Base-by-base conservation (phyloP, 37 sponge, comb jelly and placozoan genomes). In the Ianthella basta region DNA sequence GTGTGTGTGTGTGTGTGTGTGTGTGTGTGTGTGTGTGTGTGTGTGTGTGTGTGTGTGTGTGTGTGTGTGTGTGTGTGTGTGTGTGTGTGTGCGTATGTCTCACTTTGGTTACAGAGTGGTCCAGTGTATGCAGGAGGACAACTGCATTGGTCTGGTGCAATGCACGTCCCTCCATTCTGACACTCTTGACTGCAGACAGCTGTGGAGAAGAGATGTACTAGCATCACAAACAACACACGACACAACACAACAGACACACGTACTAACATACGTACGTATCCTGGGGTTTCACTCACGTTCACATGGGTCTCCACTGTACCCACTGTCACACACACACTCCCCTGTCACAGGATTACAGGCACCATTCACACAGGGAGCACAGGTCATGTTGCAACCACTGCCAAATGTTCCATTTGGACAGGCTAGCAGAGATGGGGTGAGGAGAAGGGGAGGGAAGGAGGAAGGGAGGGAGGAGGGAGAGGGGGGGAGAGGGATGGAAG, bases 41-140 rank as follows among this genome's bases (percentile, higher is more conserved):
- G 40, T 61, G 68, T 82, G 83, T 82, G 68, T 82, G 83, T 61
- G 68, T 82, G 83, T 82, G 68, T 82, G 83, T 82, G 68, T 61
- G 83, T 82, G 68, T 61, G 83, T 82, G 83, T 61, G 68, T 82
- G 65, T 61, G 50, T 63, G 66, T 61, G 68, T 63, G 83, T 82
- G 53, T 82, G 83, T 61, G 68, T 25, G 83, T 82, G 68, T 63
- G 83, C 61, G 50, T 63, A 66, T 61, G 36, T 59, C 29, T 41
- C 29, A 82, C 24, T 21, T 61, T 27, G 23, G 32, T 34, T 82
- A n/a, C 64, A 82, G 20, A 82, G 20, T 40, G 34, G 38, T 5
- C 41, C 64, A 23, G 64, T 82, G 27, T 32, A 40, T 32, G 40
- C 65, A 39, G 19, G 32, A 16, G 36, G 23, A 56, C 36, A 34